These are phyloP conservation scores for Tadarida brasiliensis DNA, from an alignment of 2,797 vertebrate genomes.

Conservation along the genomic window DNA sequence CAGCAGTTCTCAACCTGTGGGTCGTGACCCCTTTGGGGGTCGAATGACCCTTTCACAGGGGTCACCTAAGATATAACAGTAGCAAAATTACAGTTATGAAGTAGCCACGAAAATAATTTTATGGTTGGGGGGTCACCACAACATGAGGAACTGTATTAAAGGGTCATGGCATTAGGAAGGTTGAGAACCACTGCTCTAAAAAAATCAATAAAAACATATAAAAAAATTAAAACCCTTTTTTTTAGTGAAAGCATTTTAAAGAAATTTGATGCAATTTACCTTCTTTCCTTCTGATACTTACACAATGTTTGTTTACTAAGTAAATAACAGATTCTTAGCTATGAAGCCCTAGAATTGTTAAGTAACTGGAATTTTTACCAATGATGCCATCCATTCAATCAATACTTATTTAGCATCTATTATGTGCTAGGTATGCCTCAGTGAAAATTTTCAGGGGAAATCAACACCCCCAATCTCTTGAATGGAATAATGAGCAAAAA, in stretches of 20 bases:
- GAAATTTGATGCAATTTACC: neutral
- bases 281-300: neutral
- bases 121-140: too few species aligned
- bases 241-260: constrained; percentile 16
- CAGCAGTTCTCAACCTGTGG: too few species aligned
- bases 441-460: neutral
- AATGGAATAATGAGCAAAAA: constrained; percentile 29
- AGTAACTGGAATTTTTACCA: constrained; percentile 11
- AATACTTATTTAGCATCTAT: constrained; percentile 7
- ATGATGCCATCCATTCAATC: neutral
- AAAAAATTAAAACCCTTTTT: neutral
- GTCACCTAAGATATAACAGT: too few species aligned
- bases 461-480: neutral
- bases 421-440: neutral
- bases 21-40: too few species aligned
- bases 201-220: too few species aligned
- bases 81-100: too few species aligned
- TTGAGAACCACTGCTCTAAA: too few species aligned
- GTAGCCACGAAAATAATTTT: too few species aligned
- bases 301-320: neutral
- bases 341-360: neutral
- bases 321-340: neutral
- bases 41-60: too few species aligned
- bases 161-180: too few species aligned
- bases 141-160: too few species aligned